Evolutionary conservation across 2,797 vertebrate species (phyloP), one percentile per base, ranked within the genome.

Genomic region (Pachyuromys duprasi): DNA sequence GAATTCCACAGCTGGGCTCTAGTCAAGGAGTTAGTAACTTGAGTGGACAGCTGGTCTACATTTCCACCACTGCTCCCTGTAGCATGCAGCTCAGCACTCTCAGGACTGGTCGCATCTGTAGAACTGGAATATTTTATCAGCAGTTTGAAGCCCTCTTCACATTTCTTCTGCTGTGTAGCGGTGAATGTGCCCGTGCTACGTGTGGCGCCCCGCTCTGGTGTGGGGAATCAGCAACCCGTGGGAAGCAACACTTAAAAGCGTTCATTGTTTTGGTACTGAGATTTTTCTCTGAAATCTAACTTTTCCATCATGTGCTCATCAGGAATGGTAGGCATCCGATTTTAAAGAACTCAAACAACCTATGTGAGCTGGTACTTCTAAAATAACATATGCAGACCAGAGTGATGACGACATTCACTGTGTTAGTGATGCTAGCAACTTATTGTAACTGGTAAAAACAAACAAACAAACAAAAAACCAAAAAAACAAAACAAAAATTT

Each of bases 261-360:
- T 86, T 83, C 45, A 79, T 67, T 88, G 86, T 75, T 87, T 95
- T 82, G 79, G 78, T 70, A 74, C 28, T 91, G 95, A 93, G 74
- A 93, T 94, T 97, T 57, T 93, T 82, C 86, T 86, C 93, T 93
- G 70, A 94, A 92, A 95, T 96, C 82, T 91, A 92, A 92, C 45
- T 42, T 89, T 92, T 94, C 87, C 94, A 11, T 70, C 42, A 18
- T 76, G 42, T 93, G 81, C 53, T 96, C 26, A 74, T 90, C 94
- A 95, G 63, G 80, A 96, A 96, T 63, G 18, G 18, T 76, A 62
- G 86, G 78, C 69, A 94, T 94, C 81, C 95, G 70, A 45, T 81
- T 93, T 82, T 89, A 11, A n/a, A 91, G 75, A 69, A 33, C 15
- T 3, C 42, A 79, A 95, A 95, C 42, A 95, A 90, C 78, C 42